These are phyloP conservation scores for Dascyllus trimaculatus DNA, from an alignment of 2,113 vertebrate genomes.

Conservation along the genomic window DNA sequence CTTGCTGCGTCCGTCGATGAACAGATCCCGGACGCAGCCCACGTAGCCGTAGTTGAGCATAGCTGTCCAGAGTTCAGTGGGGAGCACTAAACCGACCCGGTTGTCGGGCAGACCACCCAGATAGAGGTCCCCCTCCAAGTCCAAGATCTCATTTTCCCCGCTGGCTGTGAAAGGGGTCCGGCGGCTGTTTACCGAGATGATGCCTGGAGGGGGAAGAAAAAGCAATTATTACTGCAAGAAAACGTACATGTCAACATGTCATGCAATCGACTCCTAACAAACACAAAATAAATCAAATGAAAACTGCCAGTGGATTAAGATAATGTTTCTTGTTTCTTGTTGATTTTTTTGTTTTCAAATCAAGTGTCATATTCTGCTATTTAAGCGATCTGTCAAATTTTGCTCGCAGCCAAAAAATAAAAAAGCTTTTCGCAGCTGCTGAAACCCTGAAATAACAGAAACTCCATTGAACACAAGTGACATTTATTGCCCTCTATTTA, in stretches of 20 bases:
- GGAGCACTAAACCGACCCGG: constrained; percentile 91
- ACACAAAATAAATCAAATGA: background rate
- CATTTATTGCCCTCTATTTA: background rate
- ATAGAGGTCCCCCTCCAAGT: constrained; percentile 97
- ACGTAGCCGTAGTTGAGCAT: constrained; percentile 99
- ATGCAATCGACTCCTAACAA: background rate
- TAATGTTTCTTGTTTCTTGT: background rate
- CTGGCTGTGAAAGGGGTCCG: constrained; percentile 95
- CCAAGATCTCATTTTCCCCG: constrained; percentile 96
- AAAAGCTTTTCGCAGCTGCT: background rate
- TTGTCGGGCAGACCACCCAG: constrained; percentile 94
- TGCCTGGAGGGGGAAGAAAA: constrained; percentile 83
- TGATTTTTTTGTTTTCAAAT: constrained; percentile 20
- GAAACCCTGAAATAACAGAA: constrained; percentile 23
- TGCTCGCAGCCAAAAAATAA: background rate
- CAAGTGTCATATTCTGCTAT: background rate
- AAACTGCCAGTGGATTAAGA: background rate
- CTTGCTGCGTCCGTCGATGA: constrained; percentile 96
- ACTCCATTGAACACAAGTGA: background rate
- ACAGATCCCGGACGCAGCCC: constrained; percentile 95
- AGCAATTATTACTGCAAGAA: constrained; percentile 19
- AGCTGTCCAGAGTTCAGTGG: constrained; percentile 97
- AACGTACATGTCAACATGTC: constrained; percentile 1
- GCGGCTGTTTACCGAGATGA: constrained; percentile 97
- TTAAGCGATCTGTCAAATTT: background rate